Percentiles rank a stretch among this genome's conserved stretches.
Evolutionary conservation across 2,797 vertebrate species (phyloP).

Genomic region (Catamblyrhynchus diadema): DNA sequence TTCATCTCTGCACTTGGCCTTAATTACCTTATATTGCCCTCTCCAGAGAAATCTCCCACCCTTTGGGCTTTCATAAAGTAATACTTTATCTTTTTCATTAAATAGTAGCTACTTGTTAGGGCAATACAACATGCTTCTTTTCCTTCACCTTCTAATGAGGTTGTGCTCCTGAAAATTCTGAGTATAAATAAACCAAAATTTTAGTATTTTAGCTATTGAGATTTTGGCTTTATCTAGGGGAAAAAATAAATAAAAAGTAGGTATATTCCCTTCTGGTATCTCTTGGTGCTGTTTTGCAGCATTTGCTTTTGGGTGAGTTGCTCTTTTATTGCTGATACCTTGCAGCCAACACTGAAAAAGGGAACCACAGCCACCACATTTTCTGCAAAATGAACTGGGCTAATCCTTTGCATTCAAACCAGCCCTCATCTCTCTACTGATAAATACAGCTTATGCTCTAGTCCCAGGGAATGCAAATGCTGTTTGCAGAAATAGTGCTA

Average conservation of each 20-base stretch:
- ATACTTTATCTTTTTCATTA: conserved; percentile 36
- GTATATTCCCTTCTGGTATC: not conserved
- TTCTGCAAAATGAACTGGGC: not conserved
- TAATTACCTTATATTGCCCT: conserved; percentile 15
- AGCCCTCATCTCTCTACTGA: not conserved
- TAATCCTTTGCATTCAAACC: conserved; percentile 10
- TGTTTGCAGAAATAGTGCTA: conserved; percentile 25
- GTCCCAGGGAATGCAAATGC: conserved; percentile 25
- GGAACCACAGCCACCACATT: not conserved
- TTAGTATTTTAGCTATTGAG: not conserved
- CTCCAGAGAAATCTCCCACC: not conserved
- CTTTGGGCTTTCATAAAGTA: not conserved
- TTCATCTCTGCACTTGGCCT: not conserved
- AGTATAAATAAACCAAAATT: not conserved
- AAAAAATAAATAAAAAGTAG: rapidly evolving
- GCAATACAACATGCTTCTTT: not conserved
- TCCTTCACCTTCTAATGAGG: not conserved
- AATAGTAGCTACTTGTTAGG: not conserved
- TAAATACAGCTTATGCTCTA: not conserved
- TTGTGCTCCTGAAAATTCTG: not conserved
- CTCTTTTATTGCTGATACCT: not conserved
- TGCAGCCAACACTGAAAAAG: not conserved
- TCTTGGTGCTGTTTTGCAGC: not conserved
- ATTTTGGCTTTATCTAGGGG: not conserved
- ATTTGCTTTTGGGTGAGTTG: not conserved